A percentile compares a stretch with the other conserved stretches of the same genome.
These are phyloP conservation scores for Microcebus griseorufus DNA, from an alignment of 2,113 vertebrate genomes.

Conservation along the genomic window DNA sequence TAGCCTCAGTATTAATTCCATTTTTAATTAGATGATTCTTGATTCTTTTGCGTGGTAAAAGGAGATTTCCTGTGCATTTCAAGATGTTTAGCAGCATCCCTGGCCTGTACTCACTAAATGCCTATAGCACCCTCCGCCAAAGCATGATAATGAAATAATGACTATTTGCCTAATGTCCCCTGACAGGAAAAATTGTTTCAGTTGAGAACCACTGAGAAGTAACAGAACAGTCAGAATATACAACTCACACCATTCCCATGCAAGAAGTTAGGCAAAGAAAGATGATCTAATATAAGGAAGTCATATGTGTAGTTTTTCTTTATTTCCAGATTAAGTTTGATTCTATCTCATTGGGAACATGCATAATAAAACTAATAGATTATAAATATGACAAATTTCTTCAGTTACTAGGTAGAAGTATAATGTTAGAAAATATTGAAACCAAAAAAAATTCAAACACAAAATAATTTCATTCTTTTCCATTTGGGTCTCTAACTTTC, in stretches of 20 bases:
- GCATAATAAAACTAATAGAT: not conserved
- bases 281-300: not conserved
- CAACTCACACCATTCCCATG: not conserved
- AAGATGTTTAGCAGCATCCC: not conserved
- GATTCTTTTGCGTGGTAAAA: not conserved
- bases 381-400: not conserved
- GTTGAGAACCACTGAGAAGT: not conserved
- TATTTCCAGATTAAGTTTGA: not conserved
- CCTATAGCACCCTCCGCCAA: not conserved
- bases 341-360: not conserved
- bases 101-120: not conserved
- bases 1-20: not conserved
- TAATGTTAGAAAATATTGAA: not conserved
- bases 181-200: too few relatives aligned
- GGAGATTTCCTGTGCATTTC: not conserved
- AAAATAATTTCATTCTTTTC: not conserved
- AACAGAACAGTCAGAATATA: not conserved
- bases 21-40: not conserved
- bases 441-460: not conserved
- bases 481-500: not conserved
- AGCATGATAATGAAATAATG: not conserved
- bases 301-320: not conserved
- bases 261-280: not conserved
- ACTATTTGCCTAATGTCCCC: not conserved
- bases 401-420: not conserved